Conservation (phyloP, 2,113 vertebrate species). For the Anthoscopus minutus region DNA sequence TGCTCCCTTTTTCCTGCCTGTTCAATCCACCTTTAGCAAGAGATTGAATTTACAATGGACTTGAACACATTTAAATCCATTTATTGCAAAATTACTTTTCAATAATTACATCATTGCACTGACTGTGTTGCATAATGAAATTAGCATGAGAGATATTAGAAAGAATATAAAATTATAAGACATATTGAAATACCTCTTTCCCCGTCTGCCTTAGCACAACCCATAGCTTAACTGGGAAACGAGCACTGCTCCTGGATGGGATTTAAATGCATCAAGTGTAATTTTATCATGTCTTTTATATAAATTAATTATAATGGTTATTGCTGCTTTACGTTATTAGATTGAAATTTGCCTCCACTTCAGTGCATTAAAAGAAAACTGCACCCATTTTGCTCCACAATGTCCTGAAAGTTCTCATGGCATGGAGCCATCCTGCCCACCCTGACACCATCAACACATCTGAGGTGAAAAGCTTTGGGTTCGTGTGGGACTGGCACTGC, state of each 20-base stretch:
- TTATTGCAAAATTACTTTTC: slow-evolving; percentile 85
- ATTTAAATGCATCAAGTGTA: slow-evolving; percentile 61
- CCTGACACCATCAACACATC: fast-evolving
- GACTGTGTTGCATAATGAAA: slow-evolving; percentile 80
- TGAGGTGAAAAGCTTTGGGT: not conserved
- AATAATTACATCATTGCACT: slow-evolving; percentile 79
- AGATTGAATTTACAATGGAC: slow-evolving; percentile 77
- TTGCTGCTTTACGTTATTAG: slow-evolving; percentile 72
- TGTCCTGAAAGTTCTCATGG: not conserved
- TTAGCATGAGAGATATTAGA: slow-evolving; percentile 78
- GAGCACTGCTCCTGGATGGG: slow-evolving; percentile 42
- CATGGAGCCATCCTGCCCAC: not conserved
- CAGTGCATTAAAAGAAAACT: slow-evolving; percentile 33
- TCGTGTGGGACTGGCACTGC: not conserved
- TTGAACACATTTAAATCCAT: slow-evolving; percentile 80
- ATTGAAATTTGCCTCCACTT: slow-evolving; percentile 63
- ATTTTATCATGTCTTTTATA: slow-evolving; percentile 75
- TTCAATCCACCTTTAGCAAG: slow-evolving; percentile 59
- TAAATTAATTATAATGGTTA: slow-evolving; percentile 79
- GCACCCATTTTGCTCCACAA: not conserved
- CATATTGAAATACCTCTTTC: slow-evolving; percentile 76
- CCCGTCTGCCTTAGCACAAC: slow-evolving; percentile 59
- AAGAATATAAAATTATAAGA: slow-evolving; percentile 79
- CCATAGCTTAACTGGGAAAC: slow-evolving; percentile 68
- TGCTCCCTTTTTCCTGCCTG: slow-evolving; percentile 30